Percentiles rank a stretch among this genome's conserved stretches.
These are phyloP conservation scores for Masnerella sp. DNA, from an alignment of 2,888 invertebrate species.

Conservation along the genomic window DNA sequence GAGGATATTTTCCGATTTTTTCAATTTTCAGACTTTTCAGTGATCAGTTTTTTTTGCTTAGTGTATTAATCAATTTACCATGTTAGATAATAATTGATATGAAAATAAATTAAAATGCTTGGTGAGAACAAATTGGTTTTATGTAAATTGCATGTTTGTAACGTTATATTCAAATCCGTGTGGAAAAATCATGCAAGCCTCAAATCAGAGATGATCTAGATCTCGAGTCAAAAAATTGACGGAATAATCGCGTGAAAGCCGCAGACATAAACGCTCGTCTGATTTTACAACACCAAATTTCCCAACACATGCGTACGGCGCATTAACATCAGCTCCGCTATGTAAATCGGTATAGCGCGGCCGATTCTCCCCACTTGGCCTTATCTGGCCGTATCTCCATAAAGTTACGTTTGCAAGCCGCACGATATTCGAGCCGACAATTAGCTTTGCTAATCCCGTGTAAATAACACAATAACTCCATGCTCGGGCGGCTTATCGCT, in stretches of 20 bases:
- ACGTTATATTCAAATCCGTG: too few relatives aligned
- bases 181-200: too few relatives aligned
- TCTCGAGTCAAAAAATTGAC: slow-evolving; percentile 12
- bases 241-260: slow-evolving; percentile 44
- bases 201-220: too few relatives aligned
- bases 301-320: slow-evolving; percentile 48
- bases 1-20: too few relatives aligned
- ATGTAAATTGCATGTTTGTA: too few relatives aligned
- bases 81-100: too few relatives aligned
- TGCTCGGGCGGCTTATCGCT: slow-evolving; percentile 58
- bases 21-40: too few relatives aligned
- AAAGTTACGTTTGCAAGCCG: slow-evolving; percentile 58
- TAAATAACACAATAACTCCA: slow-evolving; percentile 63
- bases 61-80: too few relatives aligned
- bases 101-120: too few relatives aligned
- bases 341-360: slow-evolving; percentile 48
- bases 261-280: slow-evolving; percentile 32
- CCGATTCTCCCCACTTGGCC: slow-evolving; percentile 46
- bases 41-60: too few relatives aligned
- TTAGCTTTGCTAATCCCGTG: slow-evolving; percentile 63
- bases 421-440: slow-evolving; percentile 62
- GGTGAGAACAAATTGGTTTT: too few relatives aligned
- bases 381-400: slow-evolving; percentile 59
- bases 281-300: slow-evolving; percentile 56
- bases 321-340: slow-evolving; percentile 53